Evolutionary conservation across 2,797 vertebrate genomes (phyloP).

Genomic region (Leuciscus waleckii): DNA sequence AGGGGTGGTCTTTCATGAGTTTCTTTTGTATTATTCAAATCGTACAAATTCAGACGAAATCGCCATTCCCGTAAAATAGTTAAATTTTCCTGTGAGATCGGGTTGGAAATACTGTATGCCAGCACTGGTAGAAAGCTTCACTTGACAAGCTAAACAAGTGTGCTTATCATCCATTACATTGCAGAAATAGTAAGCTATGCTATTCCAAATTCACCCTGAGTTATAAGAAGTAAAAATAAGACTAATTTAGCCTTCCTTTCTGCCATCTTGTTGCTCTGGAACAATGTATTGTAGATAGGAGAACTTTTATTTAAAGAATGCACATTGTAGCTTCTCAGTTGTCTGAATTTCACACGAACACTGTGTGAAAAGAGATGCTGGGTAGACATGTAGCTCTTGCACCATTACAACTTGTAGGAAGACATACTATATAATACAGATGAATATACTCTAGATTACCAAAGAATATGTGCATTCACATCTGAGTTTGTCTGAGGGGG

Average conservation of each 20-base stretch:
- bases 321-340: neutral
- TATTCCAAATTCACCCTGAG: neutral
- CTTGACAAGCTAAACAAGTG: neutral
- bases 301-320: neutral
- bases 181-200: neutral
- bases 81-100: too few species aligned
- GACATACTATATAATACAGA: neutral
- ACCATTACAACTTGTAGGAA: slow-evolving; percentile 14
- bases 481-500: slow-evolving; percentile 21
- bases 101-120: neutral
- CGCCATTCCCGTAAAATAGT: too few species aligned
- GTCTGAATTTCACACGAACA: slow-evolving; percentile 34
- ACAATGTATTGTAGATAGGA: neutral
- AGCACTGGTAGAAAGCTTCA: neutral
- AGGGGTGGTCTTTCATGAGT: too few species aligned
- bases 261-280: neutral
- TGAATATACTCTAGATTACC: neutral
- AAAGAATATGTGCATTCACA: slow-evolving; percentile 8
- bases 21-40: too few species aligned
- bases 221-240: neutral
- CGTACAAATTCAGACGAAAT: too few species aligned
- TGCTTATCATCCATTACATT: neutral
- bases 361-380: neutral
- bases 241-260: neutral
- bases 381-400: neutral